These are phyloP conservation scores for Acipenser oxyrinchus DNA, from an alignment of 2,797 vertebrate genomes.

Conservation along the genomic window DNA sequence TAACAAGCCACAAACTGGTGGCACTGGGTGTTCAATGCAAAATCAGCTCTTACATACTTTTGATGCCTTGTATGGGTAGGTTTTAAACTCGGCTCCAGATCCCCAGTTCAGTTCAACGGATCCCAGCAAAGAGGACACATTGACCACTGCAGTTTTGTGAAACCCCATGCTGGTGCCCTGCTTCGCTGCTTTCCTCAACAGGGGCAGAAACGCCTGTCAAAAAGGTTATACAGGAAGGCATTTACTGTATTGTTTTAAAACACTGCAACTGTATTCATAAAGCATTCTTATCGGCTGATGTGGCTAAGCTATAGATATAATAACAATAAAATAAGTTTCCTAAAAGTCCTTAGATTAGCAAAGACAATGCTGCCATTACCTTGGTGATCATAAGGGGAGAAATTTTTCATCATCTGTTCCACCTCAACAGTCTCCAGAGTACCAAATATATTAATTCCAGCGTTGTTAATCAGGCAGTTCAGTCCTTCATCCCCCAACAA, in stretches of 20 bases:
- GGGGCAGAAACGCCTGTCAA: slow-evolving; percentile 29
- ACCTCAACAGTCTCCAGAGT: slow-evolving; percentile 46
- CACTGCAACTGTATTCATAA: too few relatives aligned
- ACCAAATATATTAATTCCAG: slow-evolving; percentile 34
- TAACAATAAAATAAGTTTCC: too few relatives aligned
- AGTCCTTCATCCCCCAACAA: slow-evolving; percentile 49
- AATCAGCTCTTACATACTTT: slow-evolving; percentile 39
- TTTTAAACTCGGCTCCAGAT: slow-evolving; percentile 25
- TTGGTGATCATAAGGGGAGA: slow-evolving; percentile 54
- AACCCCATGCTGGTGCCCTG: slow-evolving; percentile 42
- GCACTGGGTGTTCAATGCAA: too few relatives aligned
- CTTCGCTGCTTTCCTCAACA: slow-evolving; percentile 46
- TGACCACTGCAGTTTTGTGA: slow-evolving; percentile 50
- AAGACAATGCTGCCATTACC: slow-evolving; percentile 24
- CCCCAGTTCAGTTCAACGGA: slow-evolving; percentile 43
- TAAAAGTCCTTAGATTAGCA: not conserved
- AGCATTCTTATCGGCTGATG: too few relatives aligned
- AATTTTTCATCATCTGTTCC: slow-evolving; percentile 45
- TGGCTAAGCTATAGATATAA: too few relatives aligned
- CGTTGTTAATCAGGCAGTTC: slow-evolving; percentile 63
- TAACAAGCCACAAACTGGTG: too few relatives aligned
- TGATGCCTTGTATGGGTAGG: slow-evolving; percentile 48
- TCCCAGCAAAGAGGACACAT: slow-evolving; percentile 50
- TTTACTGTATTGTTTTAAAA: not conserved
- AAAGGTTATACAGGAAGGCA: not conserved